A percentile compares a stretch with the other conserved stretches of the same genome.
These are phyloP conservation scores for Hydrochoerus hydrochaeris DNA, from an alignment of 2,113 vertebrate genomes.

Conservation along the genomic window DNA sequence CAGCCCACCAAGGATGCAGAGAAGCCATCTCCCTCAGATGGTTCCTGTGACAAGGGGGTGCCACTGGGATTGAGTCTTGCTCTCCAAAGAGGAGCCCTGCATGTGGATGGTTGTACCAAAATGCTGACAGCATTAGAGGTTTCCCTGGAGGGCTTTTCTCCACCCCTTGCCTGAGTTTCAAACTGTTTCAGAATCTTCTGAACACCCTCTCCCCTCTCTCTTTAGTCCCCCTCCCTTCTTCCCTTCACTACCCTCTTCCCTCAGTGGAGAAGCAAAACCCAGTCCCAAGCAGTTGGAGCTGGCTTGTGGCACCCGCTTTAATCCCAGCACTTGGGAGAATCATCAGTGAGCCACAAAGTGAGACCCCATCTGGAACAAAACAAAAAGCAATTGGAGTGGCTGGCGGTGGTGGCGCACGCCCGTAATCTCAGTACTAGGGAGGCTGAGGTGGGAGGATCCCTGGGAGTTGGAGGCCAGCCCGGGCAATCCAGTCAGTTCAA, in stretches of 20 bases:
- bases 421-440: background rate
- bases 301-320: background rate
- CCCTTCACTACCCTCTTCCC: background rate
- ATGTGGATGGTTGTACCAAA: background rate
- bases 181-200: background rate
- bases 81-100: background rate
- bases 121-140: background rate
- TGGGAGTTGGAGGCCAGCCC: background rate
- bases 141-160: background rate
- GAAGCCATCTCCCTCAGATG: background rate
- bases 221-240: background rate
- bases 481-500: background rate
- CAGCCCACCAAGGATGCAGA: background rate
- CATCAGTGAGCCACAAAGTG: background rate
- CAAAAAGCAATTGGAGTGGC: background rate
- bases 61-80: background rate
- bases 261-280: background rate
- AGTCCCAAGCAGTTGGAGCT: background rate
- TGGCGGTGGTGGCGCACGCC: background rate
- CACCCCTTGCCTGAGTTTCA: background rate
- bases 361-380: background rate
- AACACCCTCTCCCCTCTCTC: background rate
- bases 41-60: background rate
- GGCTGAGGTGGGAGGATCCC: background rate
- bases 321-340: background rate